These are phyloP conservation scores for Craniophora ligustri DNA, from an alignment of 2,888 invertebrate genomes.

Conservation along the genomic window DNA sequence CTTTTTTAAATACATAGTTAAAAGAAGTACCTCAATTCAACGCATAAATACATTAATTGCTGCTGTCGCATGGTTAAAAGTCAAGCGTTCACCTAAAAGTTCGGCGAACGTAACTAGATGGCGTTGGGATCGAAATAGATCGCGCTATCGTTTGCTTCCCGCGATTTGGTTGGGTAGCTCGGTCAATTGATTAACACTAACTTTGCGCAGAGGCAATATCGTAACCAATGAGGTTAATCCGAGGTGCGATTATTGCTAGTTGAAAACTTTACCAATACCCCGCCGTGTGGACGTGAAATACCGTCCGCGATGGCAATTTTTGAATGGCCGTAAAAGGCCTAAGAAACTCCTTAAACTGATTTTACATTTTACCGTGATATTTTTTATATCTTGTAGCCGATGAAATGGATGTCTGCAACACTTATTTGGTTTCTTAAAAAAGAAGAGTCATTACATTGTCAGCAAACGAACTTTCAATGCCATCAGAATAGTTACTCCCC, in stretches of 20 bases:
- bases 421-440: too few relatives aligned
- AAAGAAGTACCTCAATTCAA: too few relatives aligned
- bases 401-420: too few relatives aligned
- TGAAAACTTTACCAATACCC: constrained; percentile 94
- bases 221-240: constrained; percentile 96
- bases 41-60: too few relatives aligned
- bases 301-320: constrained; percentile 86
- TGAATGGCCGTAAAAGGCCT: constrained; percentile 76
- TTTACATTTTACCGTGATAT: too few relatives aligned
- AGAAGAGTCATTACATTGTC: too few relatives aligned
- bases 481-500: too few relatives aligned
- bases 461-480: too few relatives aligned
- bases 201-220: constrained; percentile 98
- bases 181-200: constrained; percentile 68
- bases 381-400: too few relatives aligned
- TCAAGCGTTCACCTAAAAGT: not conserved
- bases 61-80: not conserved
- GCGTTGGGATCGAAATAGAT: constrained; percentile 37
- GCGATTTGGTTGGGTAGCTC: constrained; percentile 9
- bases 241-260: constrained; percentile 97
- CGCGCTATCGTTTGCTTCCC: constrained; percentile 33
- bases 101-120: constrained; percentile 33
- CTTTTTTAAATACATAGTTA: too few relatives aligned
- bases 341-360: too few relatives aligned
- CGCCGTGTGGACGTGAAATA: constrained; percentile 86